These are phyloP conservation scores for Phymanthus crucifer DNA, from an alignment of 92 coral and sea anemone genomes.

Conservation along the genomic window DNA sequence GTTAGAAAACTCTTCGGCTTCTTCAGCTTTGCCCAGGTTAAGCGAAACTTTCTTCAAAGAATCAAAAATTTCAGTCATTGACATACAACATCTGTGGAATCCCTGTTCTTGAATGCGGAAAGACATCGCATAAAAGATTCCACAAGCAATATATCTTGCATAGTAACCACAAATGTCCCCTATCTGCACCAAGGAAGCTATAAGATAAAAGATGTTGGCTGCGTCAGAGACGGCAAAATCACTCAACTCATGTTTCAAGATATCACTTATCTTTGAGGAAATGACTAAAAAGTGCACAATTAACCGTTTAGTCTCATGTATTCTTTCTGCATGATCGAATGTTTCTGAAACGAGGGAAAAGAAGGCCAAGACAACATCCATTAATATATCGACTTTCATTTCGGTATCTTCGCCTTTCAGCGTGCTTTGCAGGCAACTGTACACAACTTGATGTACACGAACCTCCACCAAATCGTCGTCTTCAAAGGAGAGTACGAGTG, in stretches of 20 bases:
- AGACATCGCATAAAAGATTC: neutral
- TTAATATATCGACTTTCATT: neutral
- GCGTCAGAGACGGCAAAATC: neutral
- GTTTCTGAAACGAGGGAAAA: neutral
- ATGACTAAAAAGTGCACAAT: slow-evolving; percentile 4
- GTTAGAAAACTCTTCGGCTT: neutral
- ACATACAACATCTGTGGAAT: neutral
- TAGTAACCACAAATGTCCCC: neutral
- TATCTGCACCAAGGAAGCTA: neutral
- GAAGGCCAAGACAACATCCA: neutral
- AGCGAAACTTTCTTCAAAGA: neutral
- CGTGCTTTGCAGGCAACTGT: slow-evolving; percentile 20
- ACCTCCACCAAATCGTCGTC: neutral
- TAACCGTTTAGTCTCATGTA: neutral
- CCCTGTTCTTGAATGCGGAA: neutral
- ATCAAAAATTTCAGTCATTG: neutral
- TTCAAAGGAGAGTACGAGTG: slow-evolving; percentile 25
- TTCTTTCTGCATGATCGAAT: neutral
- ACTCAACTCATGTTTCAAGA: neutral
- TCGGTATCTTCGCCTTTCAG: neutral
- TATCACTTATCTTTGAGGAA: neutral
- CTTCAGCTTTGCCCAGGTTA: neutral
- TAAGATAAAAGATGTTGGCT: neutral
- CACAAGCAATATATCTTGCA: neutral
- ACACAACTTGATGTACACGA: neutral